Evolutionary conservation across 2,888 invertebrate species (phyloP), one percentile per base, ranked within the genome.

Genomic region (Margaritifera margaritifera): DNA sequence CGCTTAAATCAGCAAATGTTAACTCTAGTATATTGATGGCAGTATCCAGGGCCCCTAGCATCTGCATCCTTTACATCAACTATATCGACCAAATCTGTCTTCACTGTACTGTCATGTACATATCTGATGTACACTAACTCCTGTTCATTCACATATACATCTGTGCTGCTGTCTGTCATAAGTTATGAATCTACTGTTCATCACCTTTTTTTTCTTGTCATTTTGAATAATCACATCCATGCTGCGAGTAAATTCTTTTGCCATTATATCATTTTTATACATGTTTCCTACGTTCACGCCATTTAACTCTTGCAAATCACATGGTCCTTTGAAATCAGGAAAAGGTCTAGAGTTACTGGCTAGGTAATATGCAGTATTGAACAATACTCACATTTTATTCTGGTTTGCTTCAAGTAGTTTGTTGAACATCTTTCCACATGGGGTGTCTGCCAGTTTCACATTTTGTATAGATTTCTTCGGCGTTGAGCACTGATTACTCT

Each of bases 101-200:
- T n/a, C n/a, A n/a, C n/a, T n/a, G n/a, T n/a, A n/a, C n/a, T n/a
- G n/a, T n/a, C n/a, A n/a, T 24, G 27, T 4, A 64, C 42, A 57
- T 64, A 64, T 42, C 53, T 56, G 18, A 56, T 4, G 22, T 55
- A 64, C 27, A 64, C 56, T 24, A 64, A 42, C 57, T 64, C 64
- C 50, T 64, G 64, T 31, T 64, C 57, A 15, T 55, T 31, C 2
- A 64, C 24, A 56, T 42, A 64, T 6, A 55, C 55, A 42, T 64
- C 64, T 4, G 64, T 64, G 18, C n/a, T 19, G 8, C 57, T 42
- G 19, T 56, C 57, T 15, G 57, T 56, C 24, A 64, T 11, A 51
- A 64, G 42, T 57, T 19, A 64, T 15, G 57, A 60, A 8, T 22
- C 19, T 19, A n/a, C 19, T 18, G 18, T 60, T 18, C 19, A 60